Base-by-base conservation (phyloP, 2,888 invertebrate species). In the Sesamia inferens region DNA sequence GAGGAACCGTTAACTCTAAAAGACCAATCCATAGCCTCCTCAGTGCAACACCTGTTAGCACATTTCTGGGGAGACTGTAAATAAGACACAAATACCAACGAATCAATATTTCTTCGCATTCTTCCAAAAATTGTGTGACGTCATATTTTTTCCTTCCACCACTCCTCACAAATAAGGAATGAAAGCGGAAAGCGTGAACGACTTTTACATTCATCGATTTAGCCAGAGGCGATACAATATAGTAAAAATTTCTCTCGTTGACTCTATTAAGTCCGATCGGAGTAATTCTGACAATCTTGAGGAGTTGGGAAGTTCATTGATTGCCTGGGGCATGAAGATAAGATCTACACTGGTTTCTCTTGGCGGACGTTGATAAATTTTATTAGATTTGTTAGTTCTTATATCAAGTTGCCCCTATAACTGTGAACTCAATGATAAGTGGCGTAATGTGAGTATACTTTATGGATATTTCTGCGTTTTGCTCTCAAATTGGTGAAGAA, bases 241-340 rank as follows among this genome's bases (percentile, higher is more conserved):
- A 71, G 70, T 71, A 81, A 80, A 77, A 78, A 83, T 76, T 78
- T 81, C 78, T 81, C 81, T 74, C 71, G 78, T 78, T 75, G 71
- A 68, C 67, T 83, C 65, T 81, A 78, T 83, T 83, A 83, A 81
- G 71, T 63, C 55, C 22, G 66, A 74, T 44, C 64, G n/a, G 39
- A 76, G 66, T 82, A 82, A 71, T 78, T 82, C 71, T 82, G 78
- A 71, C 70, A 63, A 68, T 82, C 55, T 61, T 59, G 44, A 78
- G 22, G 76, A 79, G 68, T 61, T 77, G 54, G 72, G 68, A 77
- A 82, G 80, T 75, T 84, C 78, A 84, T n/a, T 22, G 48, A 16
- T 77, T 22, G 82, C 85, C 82, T 72, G 47, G 19, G 84, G 70
- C 70, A 82, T 68, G 66, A 16, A 73, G 79, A 73, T 80, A 70